Evolutionary conservation across 1,140 invertebrate genomes (phyloP), one percentile per base, ranked within the genome.

Genomic region (Lethrus apterus): DNA sequence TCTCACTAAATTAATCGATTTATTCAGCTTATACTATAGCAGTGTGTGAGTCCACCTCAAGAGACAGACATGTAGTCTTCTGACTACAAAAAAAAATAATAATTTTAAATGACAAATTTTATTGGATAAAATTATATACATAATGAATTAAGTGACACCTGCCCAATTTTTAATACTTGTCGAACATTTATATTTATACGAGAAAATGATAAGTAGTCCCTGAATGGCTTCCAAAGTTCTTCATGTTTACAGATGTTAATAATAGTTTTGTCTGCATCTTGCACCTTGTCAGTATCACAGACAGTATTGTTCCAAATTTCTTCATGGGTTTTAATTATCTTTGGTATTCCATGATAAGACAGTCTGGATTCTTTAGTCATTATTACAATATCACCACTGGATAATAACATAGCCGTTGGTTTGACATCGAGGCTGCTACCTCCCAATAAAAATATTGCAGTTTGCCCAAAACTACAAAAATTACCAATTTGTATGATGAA

Each of bases 361-460:
- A 86, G 65, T 42, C 89, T 70, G 1, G 84, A 81, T 57, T 77
- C 68, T 48, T 79, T 77, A 4, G 82, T 83, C 89, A 93, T 93
- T 1, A 93, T 63, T 3, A 90, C 55, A 46, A 91, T 70, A 70
- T 93, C 89, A 5, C 89, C 89, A 68, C 84, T 89, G 26, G 77
- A 64, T 4, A 93, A 61, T 56, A 79, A 75, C 17, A 93, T 60
- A 2, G 86, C 76, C 8, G 73, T 65, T 4, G 87, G 81, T 46
- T 74, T 65, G 32, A 78, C 71, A 30, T 80, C 73, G 56, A 82
- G 76, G 0, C 70, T 78, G 46, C 57, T 54, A 18, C 86, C 86
- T 11, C 89, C 90, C 51, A 93, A 78, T 24, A 93, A 65, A 70
- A 93, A 93, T 55, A 93, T 78, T 7, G 86, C 88, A 54, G 79